phyloP scores from a whole-genome alignment of 1,140 invertebrate species.

The Megathymus violae region DNA sequence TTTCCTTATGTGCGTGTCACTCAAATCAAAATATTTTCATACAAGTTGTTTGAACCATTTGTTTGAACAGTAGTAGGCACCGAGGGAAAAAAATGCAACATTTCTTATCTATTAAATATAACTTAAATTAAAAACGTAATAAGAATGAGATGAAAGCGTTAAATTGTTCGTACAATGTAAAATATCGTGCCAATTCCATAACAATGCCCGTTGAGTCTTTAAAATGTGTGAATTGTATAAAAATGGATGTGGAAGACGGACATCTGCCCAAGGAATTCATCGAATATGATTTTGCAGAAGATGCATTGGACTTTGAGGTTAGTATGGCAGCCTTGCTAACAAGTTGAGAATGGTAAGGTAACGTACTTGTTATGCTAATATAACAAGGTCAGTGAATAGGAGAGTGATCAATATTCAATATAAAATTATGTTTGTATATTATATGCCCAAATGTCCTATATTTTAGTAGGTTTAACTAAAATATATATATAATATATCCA shows the following conservation, averaged over 20 bases:
- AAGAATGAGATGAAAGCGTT: neutral
- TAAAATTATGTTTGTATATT: too few relatives aligned
- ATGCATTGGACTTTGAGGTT: slow-evolving; percentile 78
- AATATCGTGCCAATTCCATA: slow-evolving; percentile 4
- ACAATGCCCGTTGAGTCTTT: slow-evolving; percentile 45
- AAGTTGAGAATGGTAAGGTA: too few relatives aligned
- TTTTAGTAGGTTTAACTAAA: too few relatives aligned
- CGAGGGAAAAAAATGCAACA: neutral
- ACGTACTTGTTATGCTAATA: neutral
- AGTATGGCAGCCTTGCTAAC: slow-evolving; percentile 33
- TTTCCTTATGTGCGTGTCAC: slow-evolving; percentile 1
- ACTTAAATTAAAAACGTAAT: neutral
- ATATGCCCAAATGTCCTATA: too few relatives aligned
- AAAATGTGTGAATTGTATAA: slow-evolving; percentile 68
- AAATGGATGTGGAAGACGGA: slow-evolving; percentile 73
- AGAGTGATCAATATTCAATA: too few relatives aligned
- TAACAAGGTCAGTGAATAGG: neutral
- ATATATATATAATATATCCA: too few relatives aligned
- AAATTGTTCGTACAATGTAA: neutral
- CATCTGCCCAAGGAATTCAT: slow-evolving; percentile 63
- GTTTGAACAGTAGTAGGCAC: neutral
- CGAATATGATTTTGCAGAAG: slow-evolving; percentile 75
- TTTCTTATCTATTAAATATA: neutral
- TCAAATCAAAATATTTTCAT: slow-evolving; percentile 14
- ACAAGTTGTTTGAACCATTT: neutral